phyloP scores from a whole-genome alignment of 2,113 vertebrate species.

The Varanus komodoensis region DNA sequence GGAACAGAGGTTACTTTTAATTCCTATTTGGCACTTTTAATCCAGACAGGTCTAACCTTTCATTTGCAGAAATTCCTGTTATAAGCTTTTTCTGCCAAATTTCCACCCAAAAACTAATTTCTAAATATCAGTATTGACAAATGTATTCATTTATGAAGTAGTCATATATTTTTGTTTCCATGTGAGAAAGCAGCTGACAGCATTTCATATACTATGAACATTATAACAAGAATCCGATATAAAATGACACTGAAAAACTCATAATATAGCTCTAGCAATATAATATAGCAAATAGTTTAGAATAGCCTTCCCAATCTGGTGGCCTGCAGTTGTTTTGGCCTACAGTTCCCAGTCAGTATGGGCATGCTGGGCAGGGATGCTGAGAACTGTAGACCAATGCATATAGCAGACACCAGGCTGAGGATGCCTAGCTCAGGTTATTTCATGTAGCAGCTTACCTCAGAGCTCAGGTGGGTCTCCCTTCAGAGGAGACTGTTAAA shows the following conservation, averaged over 20 bases:
- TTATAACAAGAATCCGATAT: neutral
- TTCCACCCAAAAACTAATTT: neutral
- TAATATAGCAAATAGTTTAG: neutral
- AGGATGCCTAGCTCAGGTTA: too few species aligned
- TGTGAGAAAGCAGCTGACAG: neutral
- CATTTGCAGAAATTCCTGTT: neutral
- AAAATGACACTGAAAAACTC: neutral
- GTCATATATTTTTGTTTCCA: neutral
- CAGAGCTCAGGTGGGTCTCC: neutral
- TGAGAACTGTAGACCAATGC: too few species aligned
- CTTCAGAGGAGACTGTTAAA: neutral
- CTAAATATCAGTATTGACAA: neutral
- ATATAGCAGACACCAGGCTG: too few species aligned
- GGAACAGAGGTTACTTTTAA: neutral
- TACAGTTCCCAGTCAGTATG: too few species aligned
- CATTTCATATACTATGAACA: neutral
- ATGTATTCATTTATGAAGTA: neutral
- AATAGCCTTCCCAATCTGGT: neutral
- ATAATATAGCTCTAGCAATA: neutral
- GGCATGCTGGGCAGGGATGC: too few species aligned
- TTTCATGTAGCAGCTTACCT: neutral
- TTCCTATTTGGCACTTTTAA: neutral
- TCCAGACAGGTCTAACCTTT: neutral
- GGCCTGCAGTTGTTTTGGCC: too few species aligned
- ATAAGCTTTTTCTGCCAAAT: neutral